Conservation (phyloP, 2,888 invertebrate genomes). For the Labia minor region DNA sequence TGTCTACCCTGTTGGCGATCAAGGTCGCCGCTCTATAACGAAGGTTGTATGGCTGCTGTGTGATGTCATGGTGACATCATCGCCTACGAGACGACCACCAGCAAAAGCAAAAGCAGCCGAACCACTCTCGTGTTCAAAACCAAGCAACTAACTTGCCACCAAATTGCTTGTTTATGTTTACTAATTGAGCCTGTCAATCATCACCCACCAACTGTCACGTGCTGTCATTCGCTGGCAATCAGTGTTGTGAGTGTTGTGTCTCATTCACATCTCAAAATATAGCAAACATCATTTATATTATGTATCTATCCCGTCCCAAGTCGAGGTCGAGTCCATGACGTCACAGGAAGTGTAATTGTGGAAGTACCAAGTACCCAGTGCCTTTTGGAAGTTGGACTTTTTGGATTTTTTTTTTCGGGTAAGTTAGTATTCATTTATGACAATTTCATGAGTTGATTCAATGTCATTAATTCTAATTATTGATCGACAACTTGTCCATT, state of each 20-base stretch:
- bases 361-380: neutral
- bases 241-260: neutral
- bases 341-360: slow-evolving; percentile 13
- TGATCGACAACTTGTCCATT: too few relatives aligned
- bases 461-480: too few relatives aligned
- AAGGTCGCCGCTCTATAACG: neutral
- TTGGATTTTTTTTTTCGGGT: neutral
- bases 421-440: neutral
- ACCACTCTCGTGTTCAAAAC: neutral
- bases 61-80: slow-evolving; percentile 44
- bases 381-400: neutral
- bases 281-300: neutral
- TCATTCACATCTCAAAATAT: neutral
- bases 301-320: slow-evolving; percentile 5
- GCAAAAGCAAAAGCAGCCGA: neutral
- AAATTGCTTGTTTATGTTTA: neutral
- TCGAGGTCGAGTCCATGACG: slow-evolving; percentile 2
- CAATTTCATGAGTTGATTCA: too few relatives aligned
- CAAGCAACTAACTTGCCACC: too few relatives aligned
- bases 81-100: slow-evolving; percentile 18
- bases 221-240: neutral
- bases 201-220: neutral
- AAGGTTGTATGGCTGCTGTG: slow-evolving; percentile 21
- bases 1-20: neutral
- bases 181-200: neutral